A percentile compares a stretch with the other conserved stretches of the same genome.
These are phyloP conservation scores for Sebastes oblongus DNA, from an alignment of 2,797 vertebrate species.

Conservation along the genomic window DNA sequence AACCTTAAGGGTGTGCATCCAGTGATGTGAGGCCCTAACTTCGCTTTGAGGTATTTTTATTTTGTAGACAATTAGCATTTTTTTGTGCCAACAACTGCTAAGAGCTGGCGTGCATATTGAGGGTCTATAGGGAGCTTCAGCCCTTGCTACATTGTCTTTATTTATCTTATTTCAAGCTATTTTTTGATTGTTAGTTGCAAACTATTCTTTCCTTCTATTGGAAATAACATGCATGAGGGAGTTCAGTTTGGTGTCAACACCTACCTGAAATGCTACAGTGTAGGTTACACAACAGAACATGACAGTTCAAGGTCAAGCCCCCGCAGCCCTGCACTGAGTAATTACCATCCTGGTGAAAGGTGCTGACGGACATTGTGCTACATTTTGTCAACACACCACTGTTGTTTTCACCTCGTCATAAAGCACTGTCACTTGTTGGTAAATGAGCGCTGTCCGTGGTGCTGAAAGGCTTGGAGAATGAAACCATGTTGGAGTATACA, in stretches of 20 bases:
- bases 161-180: neutral
- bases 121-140: neutral
- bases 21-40: neutral
- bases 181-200: neutral
- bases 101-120: neutral
- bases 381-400: neutral
- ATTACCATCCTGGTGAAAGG: constrained; percentile 3
- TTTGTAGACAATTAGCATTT: constrained; percentile 1
- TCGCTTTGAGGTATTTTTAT: constrained; percentile 19
- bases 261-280: neutral
- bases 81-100: neutral
- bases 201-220: neutral
- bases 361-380: neutral
- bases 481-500: neutral
- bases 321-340: neutral
- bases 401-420: neutral
- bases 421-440: neutral
- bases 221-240: neutral
- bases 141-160: neutral
- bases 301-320: neutral
- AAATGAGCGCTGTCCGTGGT: neutral
- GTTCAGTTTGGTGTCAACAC: neutral
- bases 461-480: constrained; percentile 17
- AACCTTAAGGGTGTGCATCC: neutral
- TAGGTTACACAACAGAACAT: neutral